Conservation (phyloP, 1,140 invertebrate species). For the Tetramorium parvispinum region DNA sequence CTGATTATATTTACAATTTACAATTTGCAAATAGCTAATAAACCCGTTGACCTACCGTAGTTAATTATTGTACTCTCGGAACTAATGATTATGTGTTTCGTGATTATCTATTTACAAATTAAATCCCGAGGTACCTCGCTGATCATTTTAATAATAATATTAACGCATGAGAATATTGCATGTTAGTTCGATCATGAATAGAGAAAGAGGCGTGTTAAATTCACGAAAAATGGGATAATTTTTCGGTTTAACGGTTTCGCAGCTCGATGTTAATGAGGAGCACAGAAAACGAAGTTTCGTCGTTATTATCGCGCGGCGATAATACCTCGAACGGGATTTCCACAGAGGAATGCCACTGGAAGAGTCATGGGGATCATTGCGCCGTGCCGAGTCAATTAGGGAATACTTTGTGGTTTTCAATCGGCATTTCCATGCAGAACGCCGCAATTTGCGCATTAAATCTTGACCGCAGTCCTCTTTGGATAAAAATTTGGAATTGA, state of each 20-base stretch:
- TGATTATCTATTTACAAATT: constrained; percentile 38
- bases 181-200: constrained; percentile 4
- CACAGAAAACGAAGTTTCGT: constrained; percentile 18
- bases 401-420: constrained; percentile 32
- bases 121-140: not conserved
- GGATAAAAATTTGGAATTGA: not conserved
- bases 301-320: constrained; percentile 24
- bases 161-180: constrained; percentile 12
- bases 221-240: constrained; percentile 29
- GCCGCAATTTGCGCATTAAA: constrained; percentile 16
- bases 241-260: not conserved
- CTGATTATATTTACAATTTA: constrained; percentile 30
- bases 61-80: constrained; percentile 41
- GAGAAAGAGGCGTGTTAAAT: not conserved
- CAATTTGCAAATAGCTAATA: constrained; percentile 35
- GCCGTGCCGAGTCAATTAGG: constrained; percentile 32
- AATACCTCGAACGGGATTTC: constrained; percentile 29
- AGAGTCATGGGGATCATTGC: constrained; percentile 27
- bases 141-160: constrained; percentile 40
- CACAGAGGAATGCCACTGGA: constrained; percentile 26
- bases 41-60: not conserved
- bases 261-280: constrained; percentile 27
- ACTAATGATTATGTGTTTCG: constrained; percentile 21
- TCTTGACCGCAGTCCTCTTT: constrained; percentile 13
- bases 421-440: not conserved